phyloP scores from a whole-genome alignment of 2,113 vertebrate genomes.

The Odobenus rosmarus region DNA sequence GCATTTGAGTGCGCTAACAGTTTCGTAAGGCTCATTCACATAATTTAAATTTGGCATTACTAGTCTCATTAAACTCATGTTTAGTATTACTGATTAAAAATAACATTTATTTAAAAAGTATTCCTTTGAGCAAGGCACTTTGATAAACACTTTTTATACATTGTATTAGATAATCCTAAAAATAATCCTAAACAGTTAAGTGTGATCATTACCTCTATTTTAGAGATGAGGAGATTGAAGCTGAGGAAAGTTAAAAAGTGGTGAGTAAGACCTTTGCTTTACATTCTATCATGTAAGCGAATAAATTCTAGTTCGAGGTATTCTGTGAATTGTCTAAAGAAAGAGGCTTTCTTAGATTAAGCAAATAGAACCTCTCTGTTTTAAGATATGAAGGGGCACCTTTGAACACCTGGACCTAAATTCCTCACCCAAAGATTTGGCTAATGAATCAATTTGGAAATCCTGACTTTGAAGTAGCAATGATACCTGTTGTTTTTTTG shows the following conservation, averaged over 20 bases:
- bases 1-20: neutral
- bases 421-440: neutral
- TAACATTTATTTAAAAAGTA: neutral
- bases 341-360: neutral
- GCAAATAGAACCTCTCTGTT: neutral
- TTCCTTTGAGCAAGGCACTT: neutral
- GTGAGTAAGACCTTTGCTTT: neutral
- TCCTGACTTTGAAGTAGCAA: neutral
- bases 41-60: slow-evolving; percentile 19
- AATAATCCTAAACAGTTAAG: neutral
- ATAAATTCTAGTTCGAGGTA: neutral
- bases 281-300: neutral
- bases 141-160: neutral
- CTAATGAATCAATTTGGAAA: neutral
- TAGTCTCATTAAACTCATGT: neutral
- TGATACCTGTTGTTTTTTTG: neutral
- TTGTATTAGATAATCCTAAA: neutral
- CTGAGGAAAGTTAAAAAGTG: neutral
- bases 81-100: neutral
- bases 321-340: neutral
- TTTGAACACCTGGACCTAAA: slow-evolving; percentile 24
- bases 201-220: neutral
- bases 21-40: neutral
- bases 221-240: neutral
- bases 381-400: neutral